Base-by-base conservation (phyloP, 2,797 vertebrate species). In the Enteromius fasciolatus region DNA sequence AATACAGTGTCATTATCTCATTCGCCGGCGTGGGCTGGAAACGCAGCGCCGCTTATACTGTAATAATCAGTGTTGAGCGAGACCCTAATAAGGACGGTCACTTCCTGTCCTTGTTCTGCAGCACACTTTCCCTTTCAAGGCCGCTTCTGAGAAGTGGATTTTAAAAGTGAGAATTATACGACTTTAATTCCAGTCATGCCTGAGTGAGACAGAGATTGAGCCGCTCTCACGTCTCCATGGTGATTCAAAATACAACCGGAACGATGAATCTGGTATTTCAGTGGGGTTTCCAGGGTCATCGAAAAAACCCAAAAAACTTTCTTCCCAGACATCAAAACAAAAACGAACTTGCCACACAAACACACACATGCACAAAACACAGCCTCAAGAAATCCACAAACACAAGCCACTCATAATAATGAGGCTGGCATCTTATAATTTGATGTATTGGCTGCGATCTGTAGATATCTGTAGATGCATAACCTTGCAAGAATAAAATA, bases 1-100 rank as follows among this genome's bases (percentile, higher is more conserved):
- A 87, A 78, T 63, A 73, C 54, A 2, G 3, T n/a, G 39, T 52
- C 86, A 85, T 89, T 86, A 84, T 76, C 28, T 79, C 41, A 78
- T 78, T 74, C 64, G 39, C 76, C 5, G 23, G 0, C 7, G 10
- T 50, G 54, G 41, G 1, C 75, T 69, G 46, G 20, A 73, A 64
- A 61, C 64, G 41, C 54, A 76, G 36, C 48, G 11, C 52, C 23
- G 46, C 54, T 67, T 17, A 15, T 77, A 54, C 9, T 31, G 67
- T 84, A 81, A 81, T 83, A 73, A 61, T 81, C 33, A 18, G 33
- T 33, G 57, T 52, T 74, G 25, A 68, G 23, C 36, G 1, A 64
- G 46, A 64, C 54, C 25, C 61, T 66, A 80, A 80, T 48, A 48
- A 72, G 41, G 52, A 72, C 72, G 18, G 68, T 80, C 41, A 69